Evolutionary conservation across 2,888 invertebrate species (phyloP).

Genomic region (Agrochola lychnidis): DNA sequence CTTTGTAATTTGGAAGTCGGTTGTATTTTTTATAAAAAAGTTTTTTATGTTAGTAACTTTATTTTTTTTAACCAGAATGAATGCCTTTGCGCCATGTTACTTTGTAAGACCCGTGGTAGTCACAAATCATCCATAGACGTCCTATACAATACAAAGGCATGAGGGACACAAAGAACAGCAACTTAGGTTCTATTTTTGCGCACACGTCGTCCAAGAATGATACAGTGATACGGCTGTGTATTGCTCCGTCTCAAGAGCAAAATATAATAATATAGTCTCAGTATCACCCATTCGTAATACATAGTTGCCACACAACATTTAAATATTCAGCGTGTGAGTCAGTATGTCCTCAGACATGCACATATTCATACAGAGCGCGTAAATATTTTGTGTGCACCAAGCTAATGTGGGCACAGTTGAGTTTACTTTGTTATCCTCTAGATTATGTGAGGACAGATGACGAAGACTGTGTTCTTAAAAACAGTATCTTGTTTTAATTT

Average conservation of each 20-base stretch:
- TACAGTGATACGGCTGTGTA: neutral
- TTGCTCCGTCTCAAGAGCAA: neutral
- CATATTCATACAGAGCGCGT: slow-evolving; percentile 27
- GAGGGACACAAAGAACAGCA: neutral
- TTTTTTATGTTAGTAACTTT: neutral
- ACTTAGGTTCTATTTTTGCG: neutral
- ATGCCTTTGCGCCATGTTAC: neutral
- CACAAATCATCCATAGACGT: neutral
- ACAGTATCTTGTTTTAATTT: neutral
- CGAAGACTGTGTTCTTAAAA: slow-evolving; percentile 14
- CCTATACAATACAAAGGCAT: too few relatives aligned
- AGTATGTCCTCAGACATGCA: slow-evolving; percentile 39
- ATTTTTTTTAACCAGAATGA: neutral
- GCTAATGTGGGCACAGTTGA: slow-evolving; percentile 25
- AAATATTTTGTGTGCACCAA: slow-evolving; percentile 50
- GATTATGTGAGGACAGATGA: slow-evolving; percentile 18
- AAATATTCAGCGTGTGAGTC: slow-evolving; percentile 44
- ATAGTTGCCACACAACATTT: slow-evolving; percentile 15
- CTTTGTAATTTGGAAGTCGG: too few relatives aligned
- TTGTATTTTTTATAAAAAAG: too few relatives aligned
- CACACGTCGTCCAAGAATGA: neutral
- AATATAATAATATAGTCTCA: neutral
- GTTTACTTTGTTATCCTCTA: slow-evolving; percentile 20
- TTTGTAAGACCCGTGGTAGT: neutral
- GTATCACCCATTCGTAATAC: slow-evolving; percentile 1